Percentiles rank a stretch among this genome's conserved stretches.
Evolutionary conservation across 2,113 vertebrate species (phyloP).

Genomic region (Piaya cayana): DNA sequence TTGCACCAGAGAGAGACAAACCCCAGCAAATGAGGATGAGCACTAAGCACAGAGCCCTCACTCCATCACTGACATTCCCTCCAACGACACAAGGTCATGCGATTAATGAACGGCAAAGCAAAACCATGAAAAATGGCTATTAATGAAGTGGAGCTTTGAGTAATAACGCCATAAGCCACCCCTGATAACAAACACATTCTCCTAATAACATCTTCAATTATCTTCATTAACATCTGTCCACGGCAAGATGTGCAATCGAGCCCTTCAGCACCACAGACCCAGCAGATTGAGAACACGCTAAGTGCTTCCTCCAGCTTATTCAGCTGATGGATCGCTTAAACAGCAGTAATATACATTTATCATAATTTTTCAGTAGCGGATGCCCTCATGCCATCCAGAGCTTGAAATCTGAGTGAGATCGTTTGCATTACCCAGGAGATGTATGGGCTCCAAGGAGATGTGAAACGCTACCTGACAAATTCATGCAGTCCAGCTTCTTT

Average conservation of each 20-base stretch:
- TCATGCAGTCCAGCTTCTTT: neutral
- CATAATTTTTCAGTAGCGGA: neutral
- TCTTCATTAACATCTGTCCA: slow-evolving; percentile 77
- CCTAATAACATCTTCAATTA: slow-evolving; percentile 84
- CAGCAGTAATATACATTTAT: slow-evolving; percentile 35
- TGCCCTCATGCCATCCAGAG: neutral
- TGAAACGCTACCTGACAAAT: neutral
- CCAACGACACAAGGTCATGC: slow-evolving; percentile 77
- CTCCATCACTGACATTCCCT: slow-evolving; percentile 80
- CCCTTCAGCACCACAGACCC: slow-evolving; percentile 27
- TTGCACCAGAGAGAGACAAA: neutral
- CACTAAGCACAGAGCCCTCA: neutral
- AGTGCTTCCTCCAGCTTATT: neutral
- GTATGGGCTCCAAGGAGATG: neutral
- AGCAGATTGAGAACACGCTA: neutral
- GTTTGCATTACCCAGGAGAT: neutral
- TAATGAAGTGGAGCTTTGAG: slow-evolving; percentile 81
- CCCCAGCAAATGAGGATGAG: neutral
- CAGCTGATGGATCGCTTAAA: neutral
- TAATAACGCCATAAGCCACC: slow-evolving; percentile 77
- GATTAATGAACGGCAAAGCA: slow-evolving; percentile 56
- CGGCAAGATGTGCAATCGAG: slow-evolving; percentile 36
- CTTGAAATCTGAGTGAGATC: slow-evolving; percentile 1
- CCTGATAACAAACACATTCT: slow-evolving; percentile 83
- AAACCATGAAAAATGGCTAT: slow-evolving; percentile 77